phyloP scores from a whole-genome alignment of 2,113 vertebrate genomes.

The Microcebus tavaratra region DNA sequence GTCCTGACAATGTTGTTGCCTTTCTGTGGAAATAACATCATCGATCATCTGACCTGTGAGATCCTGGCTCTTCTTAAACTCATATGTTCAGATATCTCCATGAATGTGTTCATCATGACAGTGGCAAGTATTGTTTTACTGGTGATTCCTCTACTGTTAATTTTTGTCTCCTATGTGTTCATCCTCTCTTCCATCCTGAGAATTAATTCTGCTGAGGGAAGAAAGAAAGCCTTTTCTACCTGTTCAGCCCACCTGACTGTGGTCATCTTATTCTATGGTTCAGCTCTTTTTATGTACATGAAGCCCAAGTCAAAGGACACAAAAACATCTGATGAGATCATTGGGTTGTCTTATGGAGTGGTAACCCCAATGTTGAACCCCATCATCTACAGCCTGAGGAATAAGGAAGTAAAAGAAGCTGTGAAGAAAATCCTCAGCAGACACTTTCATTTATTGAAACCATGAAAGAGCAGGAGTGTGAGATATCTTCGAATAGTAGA shows the following conservation, averaged over 20 bases:
- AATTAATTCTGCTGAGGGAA: slow-evolving; percentile 19
- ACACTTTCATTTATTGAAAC: neutral
- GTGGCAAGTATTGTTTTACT: neutral
- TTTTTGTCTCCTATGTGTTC: slow-evolving; percentile 42
- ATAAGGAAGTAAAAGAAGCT: slow-evolving; percentile 11
- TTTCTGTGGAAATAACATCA: slow-evolving; percentile 20
- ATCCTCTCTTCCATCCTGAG: slow-evolving; percentile 28
- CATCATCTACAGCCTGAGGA: slow-evolving; percentile 12
- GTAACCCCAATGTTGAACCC: slow-evolving; percentile 5
- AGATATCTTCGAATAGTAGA: neutral
- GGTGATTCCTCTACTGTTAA: neutral
- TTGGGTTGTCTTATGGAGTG: neutral
- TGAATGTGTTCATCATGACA: neutral
- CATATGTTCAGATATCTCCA: neutral
- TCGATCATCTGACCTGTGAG: slow-evolving; percentile 22
- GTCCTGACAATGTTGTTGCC: neutral
- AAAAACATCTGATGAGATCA: neutral
- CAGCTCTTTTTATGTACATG: slow-evolving; percentile 35
- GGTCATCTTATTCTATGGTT: slow-evolving; percentile 47
- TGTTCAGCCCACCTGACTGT: neutral
- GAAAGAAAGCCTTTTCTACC: slow-evolving; percentile 7
- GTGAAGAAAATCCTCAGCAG: neutral
- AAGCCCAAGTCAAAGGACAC: slow-evolving; percentile 47
- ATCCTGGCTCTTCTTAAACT: neutral
- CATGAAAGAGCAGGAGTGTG: neutral